These are phyloP conservation scores for Drosophila monieri DNA, from an alignment of 2,888 invertebrate genomes.

Conservation along the genomic window DNA sequence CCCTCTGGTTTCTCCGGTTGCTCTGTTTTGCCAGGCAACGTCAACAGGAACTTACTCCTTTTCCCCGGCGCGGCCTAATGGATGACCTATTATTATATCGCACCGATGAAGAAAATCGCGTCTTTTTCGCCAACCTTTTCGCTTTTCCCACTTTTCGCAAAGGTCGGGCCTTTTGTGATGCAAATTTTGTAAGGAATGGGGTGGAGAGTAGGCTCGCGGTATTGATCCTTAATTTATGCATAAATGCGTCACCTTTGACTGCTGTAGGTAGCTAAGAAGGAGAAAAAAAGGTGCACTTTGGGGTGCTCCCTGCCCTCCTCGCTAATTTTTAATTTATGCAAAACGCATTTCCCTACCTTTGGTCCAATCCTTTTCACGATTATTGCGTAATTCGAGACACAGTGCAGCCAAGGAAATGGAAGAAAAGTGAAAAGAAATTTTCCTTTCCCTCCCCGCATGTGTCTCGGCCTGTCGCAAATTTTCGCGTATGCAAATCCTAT, in stretches of 20 bases:
- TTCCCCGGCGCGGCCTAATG: constrained; percentile 57
- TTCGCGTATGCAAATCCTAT: constrained; percentile 76
- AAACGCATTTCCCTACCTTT: constrained; percentile 56
- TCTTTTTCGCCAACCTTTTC: constrained; percentile 63
- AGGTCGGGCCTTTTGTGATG: constrained; percentile 60
- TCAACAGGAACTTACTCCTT: constrained; percentile 65
- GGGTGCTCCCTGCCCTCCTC: constrained; percentile 39
- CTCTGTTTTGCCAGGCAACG: constrained; percentile 67
- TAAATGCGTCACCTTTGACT: constrained; percentile 79
- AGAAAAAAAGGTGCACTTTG: constrained; percentile 28
- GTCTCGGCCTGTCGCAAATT: constrained; percentile 47
- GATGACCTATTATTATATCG: constrained; percentile 71
- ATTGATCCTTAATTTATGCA: constrained; percentile 84
- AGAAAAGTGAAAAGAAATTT: constrained; percentile 58
- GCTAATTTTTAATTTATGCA: constrained; percentile 79
- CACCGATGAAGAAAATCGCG: constrained; percentile 46
- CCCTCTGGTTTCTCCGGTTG: constrained; percentile 36
- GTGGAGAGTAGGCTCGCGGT: constrained; percentile 53
- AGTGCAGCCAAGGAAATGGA: constrained; percentile 26
- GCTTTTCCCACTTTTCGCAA: constrained; percentile 43
- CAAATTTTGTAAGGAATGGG: constrained; percentile 57
- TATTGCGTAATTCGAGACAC: constrained; percentile 71
- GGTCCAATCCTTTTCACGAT: constrained; percentile 48
- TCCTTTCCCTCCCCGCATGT: constrained; percentile 23
- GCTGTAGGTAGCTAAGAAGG: constrained; percentile 15